A percentile compares a stretch with the other conserved stretches of the same genome.
phyloP scores from a whole-genome alignment of 2,113 vertebrate species.

The Antechinus stuartii region DNA sequence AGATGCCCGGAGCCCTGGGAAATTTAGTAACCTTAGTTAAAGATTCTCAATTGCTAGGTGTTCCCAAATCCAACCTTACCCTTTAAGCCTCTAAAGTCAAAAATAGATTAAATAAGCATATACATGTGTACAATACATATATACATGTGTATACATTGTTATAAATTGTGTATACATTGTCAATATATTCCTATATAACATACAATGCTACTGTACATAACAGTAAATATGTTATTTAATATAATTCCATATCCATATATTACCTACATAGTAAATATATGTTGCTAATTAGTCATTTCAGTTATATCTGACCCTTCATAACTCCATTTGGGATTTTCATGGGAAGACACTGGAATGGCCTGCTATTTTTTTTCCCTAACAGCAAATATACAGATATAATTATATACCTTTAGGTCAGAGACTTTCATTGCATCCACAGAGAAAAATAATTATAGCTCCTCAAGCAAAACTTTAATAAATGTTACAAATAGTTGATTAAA shows the following conservation, averaged over 20 bases:
- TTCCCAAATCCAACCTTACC: background rate
- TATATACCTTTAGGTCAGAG: background rate
- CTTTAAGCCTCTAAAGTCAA: background rate
- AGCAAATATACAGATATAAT: background rate
- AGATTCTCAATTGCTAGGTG: background rate
- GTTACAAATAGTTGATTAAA: background rate
- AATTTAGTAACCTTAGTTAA: background rate
- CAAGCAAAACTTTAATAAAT: background rate
- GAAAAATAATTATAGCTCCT: background rate
- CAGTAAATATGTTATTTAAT: background rate
- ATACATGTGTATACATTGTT: background rate
- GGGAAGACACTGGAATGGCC: too few species aligned
- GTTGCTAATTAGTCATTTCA: background rate
- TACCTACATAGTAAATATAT: background rate
- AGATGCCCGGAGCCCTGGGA: background rate
- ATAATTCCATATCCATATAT: background rate
- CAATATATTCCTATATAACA: too few species aligned
- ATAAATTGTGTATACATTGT: too few species aligned
- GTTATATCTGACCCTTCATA: background rate
- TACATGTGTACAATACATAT: background rate
- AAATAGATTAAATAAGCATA: background rate
- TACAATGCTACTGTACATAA: background rate
- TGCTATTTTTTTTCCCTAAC: too few species aligned
- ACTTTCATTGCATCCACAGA: background rate
- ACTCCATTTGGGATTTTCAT: background rate